These are phyloP conservation scores for Vireo altiloquus DNA, from an alignment of 2,113 vertebrate species.

Conservation along the genomic window DNA sequence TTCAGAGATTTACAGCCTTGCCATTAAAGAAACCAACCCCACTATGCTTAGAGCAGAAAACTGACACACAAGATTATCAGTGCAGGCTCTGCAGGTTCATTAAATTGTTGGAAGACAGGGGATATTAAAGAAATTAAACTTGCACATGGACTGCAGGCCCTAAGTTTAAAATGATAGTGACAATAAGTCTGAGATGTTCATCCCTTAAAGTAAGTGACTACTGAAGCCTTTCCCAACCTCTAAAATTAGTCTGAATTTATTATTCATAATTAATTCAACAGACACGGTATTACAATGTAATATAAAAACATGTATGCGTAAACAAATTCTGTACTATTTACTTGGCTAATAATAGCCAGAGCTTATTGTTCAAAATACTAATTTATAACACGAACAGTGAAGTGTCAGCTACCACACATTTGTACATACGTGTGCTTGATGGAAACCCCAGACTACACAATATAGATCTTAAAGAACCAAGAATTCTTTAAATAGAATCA, in stretches of 20 bases:
- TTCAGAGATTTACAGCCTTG: neutral
- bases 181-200: neutral
- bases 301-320: neutral
- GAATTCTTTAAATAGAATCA: neutral
- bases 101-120: neutral
- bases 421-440: neutral
- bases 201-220: neutral
- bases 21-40: neutral
- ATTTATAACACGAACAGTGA: neutral
- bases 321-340: neutral
- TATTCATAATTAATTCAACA: neutral
- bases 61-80: neutral
- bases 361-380: neutral
- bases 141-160: neutral
- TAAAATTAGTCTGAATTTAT: neutral
- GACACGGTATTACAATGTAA: neutral
- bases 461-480: neutral
- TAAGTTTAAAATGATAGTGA: neutral
- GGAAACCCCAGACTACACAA: neutral
- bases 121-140: neutral
- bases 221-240: neutral
- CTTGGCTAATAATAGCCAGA: neutral
- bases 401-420: neutral
- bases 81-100: neutral
- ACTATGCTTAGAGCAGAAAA: neutral